Base-by-base conservation (phyloP, 2,113 vertebrate genomes). In the Xenus cinereus region DNA sequence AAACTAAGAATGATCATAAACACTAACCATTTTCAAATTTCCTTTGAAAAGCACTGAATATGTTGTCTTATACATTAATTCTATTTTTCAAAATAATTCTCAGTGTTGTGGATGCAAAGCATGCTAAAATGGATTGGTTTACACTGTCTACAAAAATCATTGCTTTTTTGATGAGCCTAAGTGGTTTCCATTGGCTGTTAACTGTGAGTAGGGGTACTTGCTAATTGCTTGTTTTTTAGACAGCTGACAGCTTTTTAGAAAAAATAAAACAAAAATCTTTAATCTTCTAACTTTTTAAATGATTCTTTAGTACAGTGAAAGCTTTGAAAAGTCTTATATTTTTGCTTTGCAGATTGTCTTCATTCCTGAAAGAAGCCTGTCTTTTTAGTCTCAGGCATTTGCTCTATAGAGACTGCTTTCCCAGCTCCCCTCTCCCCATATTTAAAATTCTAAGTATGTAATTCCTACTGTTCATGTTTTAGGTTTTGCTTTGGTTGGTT, bases 371-470 rank as follows among this genome's bases (percentile, higher is more conserved):
- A 62, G 19, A 56, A 27, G 15, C 3, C 39, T 4, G 1, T 60
- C 41, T 45, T 76, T 85, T 59, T 83, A 48, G 57, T 90, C 28
- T 75, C 81, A 50, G 30, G 21, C 12, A 39, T 51, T 82, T 50
- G 4, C 4, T 71, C 16, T 37, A 8, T 7, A 62, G 9, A 54
- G 6, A 53, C 8, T 32, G 18, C 10, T 50, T 9, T 6, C 2
- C 3, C 4, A 3, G 1, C 9, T 6, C 1, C 6, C 4, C 4
- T 3, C 2, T 6, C 12, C 6, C 7, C 20, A 9, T 33, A 54
- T 51, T 56, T 77, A 59, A 77, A 84, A 59, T 19, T 43, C 35
- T 22, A 23, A 32, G 16, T 73, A 30, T 51, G 17, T 33, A 4
- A 22, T 43, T 69, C 90, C 33, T 75, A 9, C 21, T 83, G 7